phyloP scores from a whole-genome alignment of 1,140 invertebrate genomes.

The Euwallacea fornicatus region DNA sequence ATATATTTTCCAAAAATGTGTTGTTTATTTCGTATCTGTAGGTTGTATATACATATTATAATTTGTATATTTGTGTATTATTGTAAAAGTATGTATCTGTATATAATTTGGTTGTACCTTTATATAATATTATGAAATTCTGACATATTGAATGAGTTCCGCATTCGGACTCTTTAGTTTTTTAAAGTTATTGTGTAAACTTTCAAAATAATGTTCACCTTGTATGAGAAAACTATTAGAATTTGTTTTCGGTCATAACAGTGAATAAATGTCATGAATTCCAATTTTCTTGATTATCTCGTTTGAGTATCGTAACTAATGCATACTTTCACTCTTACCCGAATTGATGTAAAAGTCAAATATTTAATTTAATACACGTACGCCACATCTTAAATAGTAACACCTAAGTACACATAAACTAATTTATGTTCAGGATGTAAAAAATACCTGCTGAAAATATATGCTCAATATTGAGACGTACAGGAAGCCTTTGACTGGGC shows the following conservation, averaged over 20 bases:
- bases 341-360: not conserved
- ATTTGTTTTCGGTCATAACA: too few species aligned
- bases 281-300: too few species aligned
- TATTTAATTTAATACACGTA: not conserved
- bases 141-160: too few species aligned
- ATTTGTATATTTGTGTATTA: slow-evolving; percentile 13
- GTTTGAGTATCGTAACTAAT: too few species aligned
- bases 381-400: not conserved
- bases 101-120: too few species aligned
- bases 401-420: not conserved
- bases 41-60: not conserved
- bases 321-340: too few species aligned
- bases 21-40: not conserved
- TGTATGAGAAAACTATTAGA: too few species aligned
- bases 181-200: too few species aligned
- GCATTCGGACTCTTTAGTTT: too few species aligned
- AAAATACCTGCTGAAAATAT: slow-evolving; percentile 35
- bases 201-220: too few species aligned
- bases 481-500: slow-evolving; percentile 21
- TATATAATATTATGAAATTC: too few species aligned
- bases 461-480: slow-evolving; percentile 23
- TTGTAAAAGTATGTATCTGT: not conserved
- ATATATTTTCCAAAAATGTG: slow-evolving; percentile 4
- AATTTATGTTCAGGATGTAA: slow-evolving; percentile 1
- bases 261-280: too few species aligned